A percentile compares a stretch with the other conserved stretches of the same genome.
phyloP scores from a whole-genome alignment of 2,113 vertebrate species.

The Trinectes maculatus region DNA sequence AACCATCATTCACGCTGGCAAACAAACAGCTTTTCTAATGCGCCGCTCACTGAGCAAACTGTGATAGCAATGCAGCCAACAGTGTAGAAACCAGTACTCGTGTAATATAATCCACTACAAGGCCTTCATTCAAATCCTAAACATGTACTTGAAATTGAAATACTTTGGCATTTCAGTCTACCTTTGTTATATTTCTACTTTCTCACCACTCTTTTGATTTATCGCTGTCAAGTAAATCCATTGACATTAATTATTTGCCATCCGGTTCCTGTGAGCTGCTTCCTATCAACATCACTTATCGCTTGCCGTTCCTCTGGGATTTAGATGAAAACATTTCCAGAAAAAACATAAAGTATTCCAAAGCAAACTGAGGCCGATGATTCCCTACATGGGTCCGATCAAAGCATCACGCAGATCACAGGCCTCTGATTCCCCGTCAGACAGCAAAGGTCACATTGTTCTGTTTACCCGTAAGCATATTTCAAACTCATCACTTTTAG shows the following conservation, averaged over 20 bases:
- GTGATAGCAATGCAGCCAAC: background rate
- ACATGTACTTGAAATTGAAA: no score
- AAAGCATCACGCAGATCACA: slow-evolving; percentile 27
- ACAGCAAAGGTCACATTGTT: slow-evolving; percentile 7
- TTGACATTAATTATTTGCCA: background rate
- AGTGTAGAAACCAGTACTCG: no score
- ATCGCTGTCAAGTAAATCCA: slow-evolving; percentile 10
- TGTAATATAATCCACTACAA: no score
- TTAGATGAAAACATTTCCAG: slow-evolving; percentile 21
- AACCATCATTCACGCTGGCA: slow-evolving; percentile 1
- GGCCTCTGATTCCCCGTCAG: slow-evolving; percentile 6
- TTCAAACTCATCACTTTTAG: slow-evolving; percentile 4
- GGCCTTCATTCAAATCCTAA: no score
- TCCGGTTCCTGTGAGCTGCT: background rate
- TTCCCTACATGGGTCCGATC: slow-evolving; percentile 19
- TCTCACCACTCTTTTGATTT: background rate
- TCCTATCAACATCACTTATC: background rate
- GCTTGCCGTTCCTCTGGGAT: slow-evolving; percentile 4
- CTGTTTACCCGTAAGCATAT: slow-evolving; percentile 1
- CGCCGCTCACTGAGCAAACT: background rate
- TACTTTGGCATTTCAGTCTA: no score
- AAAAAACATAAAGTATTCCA: slow-evolving; percentile 12
- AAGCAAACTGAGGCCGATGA: slow-evolving; percentile 2
- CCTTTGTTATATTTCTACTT: background rate
- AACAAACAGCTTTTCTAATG: background rate